Percentiles rank a stretch among this genome's conserved stretches.
Conservation (phyloP, 2,113 vertebrate genomes). For the Pionites leucogaster region DNA sequence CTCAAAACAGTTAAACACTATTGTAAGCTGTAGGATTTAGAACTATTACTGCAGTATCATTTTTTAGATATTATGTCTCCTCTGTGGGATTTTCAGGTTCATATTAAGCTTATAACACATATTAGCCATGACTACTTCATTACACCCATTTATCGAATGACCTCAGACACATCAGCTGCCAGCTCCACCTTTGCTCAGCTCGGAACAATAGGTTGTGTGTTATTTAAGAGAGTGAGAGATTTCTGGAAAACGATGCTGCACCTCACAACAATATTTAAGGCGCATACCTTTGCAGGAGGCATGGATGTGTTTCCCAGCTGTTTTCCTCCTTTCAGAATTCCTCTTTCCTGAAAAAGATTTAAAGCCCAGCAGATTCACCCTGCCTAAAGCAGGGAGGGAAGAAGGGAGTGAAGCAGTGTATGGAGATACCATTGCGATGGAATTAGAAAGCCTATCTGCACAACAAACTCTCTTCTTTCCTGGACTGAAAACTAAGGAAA, state of each 20-base stretch:
- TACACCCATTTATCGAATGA: conserved; percentile 58
- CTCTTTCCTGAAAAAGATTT: conserved; percentile 39
- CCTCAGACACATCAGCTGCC: conserved; percentile 66
- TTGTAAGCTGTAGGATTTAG: conserved; percentile 24
- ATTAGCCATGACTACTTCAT: conserved; percentile 67
- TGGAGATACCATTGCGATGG: background rate
- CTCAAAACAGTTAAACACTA: conserved; percentile 15
- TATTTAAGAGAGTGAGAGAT: conserved; percentile 72
- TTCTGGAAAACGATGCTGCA: conserved; percentile 44
- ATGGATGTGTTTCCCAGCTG: conserved; percentile 63
- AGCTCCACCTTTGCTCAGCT: conserved; percentile 63
- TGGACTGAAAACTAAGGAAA: background rate
- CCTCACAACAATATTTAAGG: background rate
- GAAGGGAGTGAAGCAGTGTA: background rate
- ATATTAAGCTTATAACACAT: conserved; percentile 31
- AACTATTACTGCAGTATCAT: background rate
- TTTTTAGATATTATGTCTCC: conserved; percentile 6
- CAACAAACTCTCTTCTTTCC: background rate
- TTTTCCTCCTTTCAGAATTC: conserved; percentile 21
- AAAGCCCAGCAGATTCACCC: background rate
- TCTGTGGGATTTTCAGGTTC: conserved; percentile 49
- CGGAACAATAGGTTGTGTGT: conserved; percentile 51
- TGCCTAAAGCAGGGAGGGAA: background rate
- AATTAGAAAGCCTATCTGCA: background rate
- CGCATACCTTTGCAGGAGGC: conserved; percentile 30